Percentiles rank a stretch among this genome's conserved stretches.
These are phyloP conservation scores for Lasioglossum calceatum DNA, from an alignment of 2,888 invertebrate species.

Conservation along the genomic window DNA sequence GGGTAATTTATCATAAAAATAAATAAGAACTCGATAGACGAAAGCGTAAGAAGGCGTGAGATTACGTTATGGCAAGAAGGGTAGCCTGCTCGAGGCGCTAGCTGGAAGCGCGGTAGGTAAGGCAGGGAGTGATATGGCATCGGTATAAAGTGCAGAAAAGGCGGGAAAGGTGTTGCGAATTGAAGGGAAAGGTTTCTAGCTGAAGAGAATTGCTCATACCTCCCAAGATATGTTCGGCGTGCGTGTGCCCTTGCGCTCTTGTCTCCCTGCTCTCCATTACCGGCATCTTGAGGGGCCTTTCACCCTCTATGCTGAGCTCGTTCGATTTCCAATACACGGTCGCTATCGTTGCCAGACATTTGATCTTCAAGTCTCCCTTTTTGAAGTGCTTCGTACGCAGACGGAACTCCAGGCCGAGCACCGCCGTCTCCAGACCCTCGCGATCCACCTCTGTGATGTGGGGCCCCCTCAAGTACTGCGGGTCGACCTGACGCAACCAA, in stretches of 20 bases:
- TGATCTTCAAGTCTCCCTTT: constrained; percentile 94
- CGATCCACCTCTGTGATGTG: constrained; percentile 85
- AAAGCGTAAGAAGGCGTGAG: background rate
- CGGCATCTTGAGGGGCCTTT: constrained; percentile 88
- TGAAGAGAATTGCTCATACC: constrained; percentile 47
- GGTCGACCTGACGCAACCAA: constrained; percentile 82
- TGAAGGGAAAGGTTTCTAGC: background rate
- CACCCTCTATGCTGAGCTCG: constrained; percentile 94
- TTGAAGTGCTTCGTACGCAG: constrained; percentile 93
- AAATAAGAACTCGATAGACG: background rate
- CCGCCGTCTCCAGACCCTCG: constrained; percentile 90
- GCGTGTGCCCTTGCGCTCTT: constrained; percentile 85
- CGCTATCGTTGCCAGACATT: constrained; percentile 95
- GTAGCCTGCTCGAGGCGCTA: background rate
- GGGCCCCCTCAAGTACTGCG: constrained; percentile 85
- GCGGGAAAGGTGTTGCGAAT: background rate
- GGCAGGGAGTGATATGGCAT: background rate
- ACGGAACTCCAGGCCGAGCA: constrained; percentile 91
- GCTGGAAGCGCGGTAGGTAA: background rate
- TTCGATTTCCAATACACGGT: constrained; percentile 95
- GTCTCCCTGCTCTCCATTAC: constrained; percentile 92
- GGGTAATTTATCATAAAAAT: background rate
- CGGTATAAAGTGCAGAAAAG: background rate
- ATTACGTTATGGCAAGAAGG: background rate
- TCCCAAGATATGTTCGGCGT: constrained; percentile 92